phyloP scores from a whole-genome alignment of 1,140 invertebrate species.

The Halesus radiatus region DNA sequence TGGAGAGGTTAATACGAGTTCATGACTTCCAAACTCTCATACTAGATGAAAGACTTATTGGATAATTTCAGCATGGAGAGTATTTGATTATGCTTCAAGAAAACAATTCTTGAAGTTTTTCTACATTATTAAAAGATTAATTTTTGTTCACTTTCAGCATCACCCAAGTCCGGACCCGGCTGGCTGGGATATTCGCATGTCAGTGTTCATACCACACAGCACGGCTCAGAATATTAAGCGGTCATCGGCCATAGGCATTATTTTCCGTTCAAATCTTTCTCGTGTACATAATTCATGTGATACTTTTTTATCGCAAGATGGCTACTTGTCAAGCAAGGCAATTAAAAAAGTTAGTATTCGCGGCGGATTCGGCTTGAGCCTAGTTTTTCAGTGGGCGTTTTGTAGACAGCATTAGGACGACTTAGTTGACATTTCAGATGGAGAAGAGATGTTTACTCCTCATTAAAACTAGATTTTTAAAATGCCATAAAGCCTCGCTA shows the following conservation, averaged over 20 bases:
- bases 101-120: no score
- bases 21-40: no score
- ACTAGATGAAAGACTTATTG: no score
- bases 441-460: neutral
- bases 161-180: no score
- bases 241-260: conserved; percentile 50
- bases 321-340: conserved; percentile 57
- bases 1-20: no score
- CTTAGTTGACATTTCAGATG: neutral
- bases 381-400: conserved; percentile 26
- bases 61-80: no score
- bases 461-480: no score
- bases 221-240: conserved; percentile 24
- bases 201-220: conserved; percentile 13
- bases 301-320: conserved; percentile 54
- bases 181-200: neutral
- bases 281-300: conserved; percentile 48
- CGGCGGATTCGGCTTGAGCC: conserved; percentile 29
- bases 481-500: no score
- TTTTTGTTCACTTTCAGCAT: no score
- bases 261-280: conserved; percentile 43
- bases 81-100: no score
- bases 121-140: no score
- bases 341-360: conserved; percentile 50
- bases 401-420: neutral